Evolutionary conservation across 2,888 invertebrate genomes (phyloP), one percentile per base, ranked within the genome.

Genomic region (Nysson spinosus): DNA sequence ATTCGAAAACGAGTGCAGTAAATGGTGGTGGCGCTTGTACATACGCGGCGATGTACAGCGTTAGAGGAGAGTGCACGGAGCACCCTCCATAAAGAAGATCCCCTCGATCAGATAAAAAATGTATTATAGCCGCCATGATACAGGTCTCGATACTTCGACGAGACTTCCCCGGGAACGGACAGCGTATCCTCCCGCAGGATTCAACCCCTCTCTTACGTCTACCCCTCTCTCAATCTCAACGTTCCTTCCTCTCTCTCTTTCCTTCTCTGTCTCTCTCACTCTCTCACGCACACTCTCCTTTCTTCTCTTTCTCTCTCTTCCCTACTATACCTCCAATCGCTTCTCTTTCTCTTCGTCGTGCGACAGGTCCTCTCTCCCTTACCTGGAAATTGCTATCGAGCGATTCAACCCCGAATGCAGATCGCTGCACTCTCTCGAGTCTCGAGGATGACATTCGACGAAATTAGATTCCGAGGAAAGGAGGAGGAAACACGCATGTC

Each of bases 81-180:
- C 80, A 81, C 81, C 83, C 85, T 75, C 85, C 81, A 86, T 86
- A 85, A 87, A 87, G 83, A 81, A 81, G 85, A 86, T 85, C 85
- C 86, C 85, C 86, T 86, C 84, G 82, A 87, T 86, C 86, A 85
- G 86, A 87, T 87, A 87, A 87, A 87, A 87, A 87, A 86, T 87
- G 85, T 86, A 87, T 87, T 86, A 87, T 87, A 86, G 86, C 86
- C 80, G 80, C 79, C 85, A 86, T 86, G 86, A 86, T 86, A 85
- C 85, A 82, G 84, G 83, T 85, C 85, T 86, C 86, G 83, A 86
- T 87, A 86, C 83, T 84, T 81, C 80, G 75, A 73, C 75, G 69
- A 70, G 73, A 77, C 77, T 77, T 80, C 72, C 77, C 66, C 71
- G 72, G 69, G 69, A 68, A 73, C 69, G 77, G 77, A 77, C 78